Percentiles rank a stretch among this genome's conserved stretches.
These are phyloP conservation scores for Caenorhabditis tropicalis DNA, from an alignment of 1,140 invertebrate species.

Conservation along the genomic window DNA sequence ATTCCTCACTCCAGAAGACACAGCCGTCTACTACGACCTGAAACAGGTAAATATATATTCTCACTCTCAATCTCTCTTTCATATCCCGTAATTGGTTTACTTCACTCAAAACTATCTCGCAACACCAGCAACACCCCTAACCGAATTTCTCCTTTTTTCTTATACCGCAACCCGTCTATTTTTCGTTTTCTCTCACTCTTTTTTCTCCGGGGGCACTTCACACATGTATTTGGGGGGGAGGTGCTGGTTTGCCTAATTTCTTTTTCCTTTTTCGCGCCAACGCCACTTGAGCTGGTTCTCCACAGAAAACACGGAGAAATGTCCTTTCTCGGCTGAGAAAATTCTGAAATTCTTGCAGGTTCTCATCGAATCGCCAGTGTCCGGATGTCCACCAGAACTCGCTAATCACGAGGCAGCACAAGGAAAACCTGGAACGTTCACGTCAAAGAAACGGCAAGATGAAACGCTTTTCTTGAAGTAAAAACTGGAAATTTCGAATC, in stretches of 20 bases:
- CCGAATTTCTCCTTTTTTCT: constrained; percentile 13
- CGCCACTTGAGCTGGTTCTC: constrained; percentile 19
- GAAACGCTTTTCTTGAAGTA: constrained; percentile 77
- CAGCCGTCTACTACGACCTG: constrained; percentile 91
- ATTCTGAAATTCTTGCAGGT: constrained; percentile 72
- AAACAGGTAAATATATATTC: constrained; percentile 78
- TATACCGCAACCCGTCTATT: too few species aligned
- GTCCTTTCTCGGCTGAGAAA: too few species aligned
- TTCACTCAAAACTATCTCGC: too few species aligned
- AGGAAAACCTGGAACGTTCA: constrained; percentile 88
- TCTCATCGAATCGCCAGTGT: constrained; percentile 87
- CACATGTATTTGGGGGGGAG: neutral
- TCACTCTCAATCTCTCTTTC: too few species aligned
- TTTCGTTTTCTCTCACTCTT: neutral
- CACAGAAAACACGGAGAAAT: neutral
- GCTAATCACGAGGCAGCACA: constrained; percentile 98
- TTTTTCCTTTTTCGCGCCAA: neutral
- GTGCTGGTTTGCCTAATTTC: constrained; percentile 5
- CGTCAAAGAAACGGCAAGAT: constrained; percentile 87
- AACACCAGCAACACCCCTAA: neutral
- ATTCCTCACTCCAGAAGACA: constrained; percentile 96
- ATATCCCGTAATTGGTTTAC: neutral
- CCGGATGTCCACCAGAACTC: constrained; percentile 92
- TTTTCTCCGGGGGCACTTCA: constrained; percentile 34
- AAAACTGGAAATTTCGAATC: neutral